These are phyloP conservation scores for Hippoglossus hippoglossus DNA, from an alignment of 2,797 vertebrate species.

Conservation along the genomic window DNA sequence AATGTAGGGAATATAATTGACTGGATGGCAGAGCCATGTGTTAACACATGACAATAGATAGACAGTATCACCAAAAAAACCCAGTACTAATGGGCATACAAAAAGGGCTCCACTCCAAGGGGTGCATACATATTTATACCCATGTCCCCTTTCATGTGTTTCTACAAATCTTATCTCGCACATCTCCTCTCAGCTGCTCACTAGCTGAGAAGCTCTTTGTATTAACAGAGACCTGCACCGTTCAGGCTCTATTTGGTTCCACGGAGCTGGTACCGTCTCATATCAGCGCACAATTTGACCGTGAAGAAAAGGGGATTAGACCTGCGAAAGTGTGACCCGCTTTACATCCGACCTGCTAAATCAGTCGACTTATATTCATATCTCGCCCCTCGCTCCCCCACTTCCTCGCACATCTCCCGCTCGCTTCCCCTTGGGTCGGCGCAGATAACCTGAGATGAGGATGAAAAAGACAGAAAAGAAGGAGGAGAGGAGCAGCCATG, in stretches of 20 bases:
- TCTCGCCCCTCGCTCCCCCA: slow-evolving; percentile 51
- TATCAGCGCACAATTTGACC: slow-evolving; percentile 75
- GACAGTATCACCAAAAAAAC: slow-evolving; percentile 67
- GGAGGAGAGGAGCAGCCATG: slow-evolving; percentile 64
- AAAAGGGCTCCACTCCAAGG: slow-evolving; percentile 76
- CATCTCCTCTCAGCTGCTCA: slow-evolving; percentile 70
- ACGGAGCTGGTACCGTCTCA: slow-evolving; percentile 68
- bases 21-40: slow-evolving; percentile 42
- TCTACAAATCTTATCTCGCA: slow-evolving; percentile 75
- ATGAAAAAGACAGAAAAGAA: slow-evolving; percentile 26
- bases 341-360: slow-evolving; percentile 79
- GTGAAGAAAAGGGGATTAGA: slow-evolving; percentile 75
- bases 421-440: slow-evolving; percentile 36
- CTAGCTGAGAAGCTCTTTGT: slow-evolving; percentile 72
- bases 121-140: slow-evolving; percentile 82
- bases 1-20: slow-evolving; percentile 58
- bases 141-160: slow-evolving; percentile 77
- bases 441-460: slow-evolving; percentile 73
- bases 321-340: slow-evolving; percentile 71
- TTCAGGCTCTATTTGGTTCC: slow-evolving; percentile 74
- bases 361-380: slow-evolving; percentile 75
- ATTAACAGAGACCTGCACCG: slow-evolving; percentile 74
- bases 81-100: slow-evolving; percentile 75
- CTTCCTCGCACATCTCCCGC: slow-evolving; percentile 36
- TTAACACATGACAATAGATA: slow-evolving; percentile 60